Percentiles rank a stretch among this genome's conserved stretches.
Evolutionary conservation across 37 sponge, comb jelly and placozoan genomes (phyloP).

Genomic region (Spongilla lacustris): DNA sequence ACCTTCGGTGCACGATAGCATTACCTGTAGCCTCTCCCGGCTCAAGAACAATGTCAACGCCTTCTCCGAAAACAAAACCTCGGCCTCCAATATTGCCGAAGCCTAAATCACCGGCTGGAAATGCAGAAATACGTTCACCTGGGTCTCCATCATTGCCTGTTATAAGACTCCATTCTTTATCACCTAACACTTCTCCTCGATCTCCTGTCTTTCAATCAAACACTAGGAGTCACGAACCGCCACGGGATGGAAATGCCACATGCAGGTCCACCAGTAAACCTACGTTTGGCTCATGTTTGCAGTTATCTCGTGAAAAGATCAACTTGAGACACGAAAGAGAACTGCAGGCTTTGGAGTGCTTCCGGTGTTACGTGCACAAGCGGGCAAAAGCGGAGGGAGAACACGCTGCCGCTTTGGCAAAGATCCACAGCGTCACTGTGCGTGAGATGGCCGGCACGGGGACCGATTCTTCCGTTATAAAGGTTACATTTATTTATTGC

Average conservation of each 20-base stretch:
- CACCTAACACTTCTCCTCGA: not conserved
- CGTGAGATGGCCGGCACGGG: not conserved
- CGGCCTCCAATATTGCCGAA: too few relatives aligned
- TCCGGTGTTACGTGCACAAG: not conserved
- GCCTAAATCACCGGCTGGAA: too few relatives aligned
- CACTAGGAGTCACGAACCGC: too few relatives aligned
- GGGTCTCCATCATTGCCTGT: not conserved
- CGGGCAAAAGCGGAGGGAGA: not conserved
- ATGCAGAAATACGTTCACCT: not conserved
- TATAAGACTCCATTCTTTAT: not conserved
- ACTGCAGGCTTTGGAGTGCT: not conserved
- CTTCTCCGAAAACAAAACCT: too few relatives aligned
- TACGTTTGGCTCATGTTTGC: not conserved
- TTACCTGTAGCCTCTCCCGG: too few relatives aligned
- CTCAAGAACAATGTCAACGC: too few relatives aligned
- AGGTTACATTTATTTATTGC: too few relatives aligned
- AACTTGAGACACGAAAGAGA: not conserved
- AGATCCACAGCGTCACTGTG: not conserved
- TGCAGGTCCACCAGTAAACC: too few relatives aligned
- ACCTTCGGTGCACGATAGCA: too few relatives aligned
- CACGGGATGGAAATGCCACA: too few relatives aligned
- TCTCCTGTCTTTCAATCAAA: too few relatives aligned
- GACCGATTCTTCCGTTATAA: not conserved
- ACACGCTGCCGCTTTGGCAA: not conserved
- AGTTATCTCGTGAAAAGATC: not conserved